These are phyloP conservation scores for Nomada ferruginata DNA, from an alignment of 2,888 invertebrate species.

Conservation along the genomic window DNA sequence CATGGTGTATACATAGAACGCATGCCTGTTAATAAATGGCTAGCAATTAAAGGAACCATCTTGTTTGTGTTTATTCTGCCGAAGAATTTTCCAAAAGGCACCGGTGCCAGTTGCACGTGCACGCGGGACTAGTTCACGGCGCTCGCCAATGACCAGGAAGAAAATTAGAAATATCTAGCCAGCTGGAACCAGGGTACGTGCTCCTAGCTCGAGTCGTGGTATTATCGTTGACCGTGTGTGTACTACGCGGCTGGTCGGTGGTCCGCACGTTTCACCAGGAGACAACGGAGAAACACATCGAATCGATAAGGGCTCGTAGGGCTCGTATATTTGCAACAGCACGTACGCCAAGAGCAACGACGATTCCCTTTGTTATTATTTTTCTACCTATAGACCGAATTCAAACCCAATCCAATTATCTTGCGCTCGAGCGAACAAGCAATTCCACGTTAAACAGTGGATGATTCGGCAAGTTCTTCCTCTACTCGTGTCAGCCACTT, in stretches of 20 bases:
- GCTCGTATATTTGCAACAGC: conserved; percentile 55
- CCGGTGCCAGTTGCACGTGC: conserved; percentile 38
- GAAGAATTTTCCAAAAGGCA: conserved; percentile 1
- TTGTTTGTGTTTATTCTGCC: neutral
- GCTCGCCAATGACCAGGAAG: conserved; percentile 56
- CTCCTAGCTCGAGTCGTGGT: conserved; percentile 67
- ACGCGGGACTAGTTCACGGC: conserved; percentile 12
- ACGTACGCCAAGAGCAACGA: conserved; percentile 67
- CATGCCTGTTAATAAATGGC: neutral
- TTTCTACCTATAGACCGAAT: neutral
- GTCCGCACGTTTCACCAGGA: conserved; percentile 52
- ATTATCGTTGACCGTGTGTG: conserved; percentile 70
- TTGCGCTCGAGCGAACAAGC: too few species aligned
- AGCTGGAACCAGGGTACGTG: conserved; percentile 72
- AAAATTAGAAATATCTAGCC: conserved; percentile 75
- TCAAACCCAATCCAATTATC: too few species aligned
- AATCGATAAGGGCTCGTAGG: neutral
- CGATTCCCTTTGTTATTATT: conserved; percentile 51
- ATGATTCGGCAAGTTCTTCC: neutral
- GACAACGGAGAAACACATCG: conserved; percentile 27
- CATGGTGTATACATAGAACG: neutral
- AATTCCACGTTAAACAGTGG: too few species aligned
- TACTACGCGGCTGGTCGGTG: conserved; percentile 34
- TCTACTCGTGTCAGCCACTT: neutral
- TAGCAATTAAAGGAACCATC: neutral